Base-by-base conservation (phyloP, 2,797 vertebrate species). In the Miichthys miiuy region DNA sequence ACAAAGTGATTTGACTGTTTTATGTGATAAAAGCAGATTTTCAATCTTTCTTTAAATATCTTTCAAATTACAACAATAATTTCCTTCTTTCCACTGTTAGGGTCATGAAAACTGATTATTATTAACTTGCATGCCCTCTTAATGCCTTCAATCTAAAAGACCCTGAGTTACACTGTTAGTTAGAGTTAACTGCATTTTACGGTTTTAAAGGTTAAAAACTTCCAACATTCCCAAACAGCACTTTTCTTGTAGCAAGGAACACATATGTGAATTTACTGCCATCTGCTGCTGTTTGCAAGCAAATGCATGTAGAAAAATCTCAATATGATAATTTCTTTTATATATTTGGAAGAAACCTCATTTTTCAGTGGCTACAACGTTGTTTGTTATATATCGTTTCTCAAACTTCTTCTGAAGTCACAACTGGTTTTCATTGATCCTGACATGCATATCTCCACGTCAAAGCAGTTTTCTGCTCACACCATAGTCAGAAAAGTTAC, bases 251-350 rank as follows among this genome's bases (percentile, higher is more conserved):
- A 34, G 6, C 6, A 30, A 30, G 6, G 34, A 34, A 34, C 34
- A 34, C 8, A 34, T 9, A 13, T 63, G 38, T 20, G 38, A 6
- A 11, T 55, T 47, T 58, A 63, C 55, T 62, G 55, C 79, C 74
- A 61, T 27, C 82, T 85, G 79, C 71, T 85, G 82, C 12, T 58
- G 0, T 2, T 18, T 42, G 4, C 0, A 30, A 30, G 61, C 12
- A 58, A 68, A 18, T 71, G 66, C 50, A 67, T 14, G n/a, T 62
- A 2, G 13, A 12, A 47, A 56, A 55, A 44, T 42, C 14, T 21
- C 12, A 5, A 30, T 34, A 34, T 27, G 5, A 66, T 10, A 3
- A 16, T 34, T 65, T 51, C 18, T 51, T 51, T 21, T 3, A 2
- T 5, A 12, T 25, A 47, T 18, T 11, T 46, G 14, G 1, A 60